Conservation (phyloP, 2,888 invertebrate genomes). For the Leucophenga maculata region DNA sequence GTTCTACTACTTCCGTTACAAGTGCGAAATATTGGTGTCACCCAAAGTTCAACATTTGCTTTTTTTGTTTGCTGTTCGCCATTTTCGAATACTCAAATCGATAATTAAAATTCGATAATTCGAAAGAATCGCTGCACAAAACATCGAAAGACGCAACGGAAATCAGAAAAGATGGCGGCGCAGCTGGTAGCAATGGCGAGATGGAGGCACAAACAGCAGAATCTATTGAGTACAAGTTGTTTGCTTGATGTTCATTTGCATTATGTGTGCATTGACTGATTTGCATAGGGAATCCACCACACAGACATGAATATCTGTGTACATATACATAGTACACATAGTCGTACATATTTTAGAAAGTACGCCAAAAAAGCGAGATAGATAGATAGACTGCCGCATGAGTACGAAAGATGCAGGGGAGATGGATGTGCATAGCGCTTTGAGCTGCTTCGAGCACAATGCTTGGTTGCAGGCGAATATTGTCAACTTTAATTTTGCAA, state of each 20-base stretch:
- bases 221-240: slow-evolving; percentile 40
- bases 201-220: not conserved
- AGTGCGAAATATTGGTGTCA: too few species aligned
- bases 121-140: slow-evolving; percentile 18
- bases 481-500: slow-evolving; percentile 53
- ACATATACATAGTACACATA: slow-evolving; percentile 22
- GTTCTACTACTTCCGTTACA: too few species aligned
- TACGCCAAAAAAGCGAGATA: not conserved
- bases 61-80: too few species aligned
- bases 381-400: not conserved
- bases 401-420: too few species aligned
- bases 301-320: too few species aligned
- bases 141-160: slow-evolving; percentile 1
- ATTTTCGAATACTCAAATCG: slow-evolving; percentile 26
- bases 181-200: not conserved
- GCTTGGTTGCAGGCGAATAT: not conserved
- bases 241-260: slow-evolving; percentile 40
- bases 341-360: not conserved
- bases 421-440: not conserved
- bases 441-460: slow-evolving; percentile 5
- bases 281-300: slow-evolving; percentile 3
- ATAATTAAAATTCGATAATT: slow-evolving; percentile 45
- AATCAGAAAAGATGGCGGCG: not conserved
- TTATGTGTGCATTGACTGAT: slow-evolving; percentile 34
- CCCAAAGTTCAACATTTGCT: too few species aligned